Evolutionary conservation across 2,888 invertebrate species (phyloP).

Genomic region (Leptinotarsa juncta): DNA sequence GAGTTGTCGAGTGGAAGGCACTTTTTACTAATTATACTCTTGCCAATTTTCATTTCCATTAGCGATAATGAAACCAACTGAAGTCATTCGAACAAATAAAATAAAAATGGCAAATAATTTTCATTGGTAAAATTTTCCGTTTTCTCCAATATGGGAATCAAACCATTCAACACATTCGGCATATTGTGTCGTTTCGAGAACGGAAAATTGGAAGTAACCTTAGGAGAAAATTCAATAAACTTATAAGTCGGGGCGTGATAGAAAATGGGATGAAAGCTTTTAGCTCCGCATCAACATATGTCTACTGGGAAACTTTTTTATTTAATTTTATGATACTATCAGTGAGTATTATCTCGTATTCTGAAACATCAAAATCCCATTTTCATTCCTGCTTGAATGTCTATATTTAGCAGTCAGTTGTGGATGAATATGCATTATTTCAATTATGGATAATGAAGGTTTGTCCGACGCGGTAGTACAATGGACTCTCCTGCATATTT

Average conservation of each 20-base stretch:
- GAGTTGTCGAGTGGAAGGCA: too few species aligned
- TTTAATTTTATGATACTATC: conserved; percentile 30
- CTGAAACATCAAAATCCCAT: not conserved
- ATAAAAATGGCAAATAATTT: not conserved
- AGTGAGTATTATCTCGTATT: not conserved
- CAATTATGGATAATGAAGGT: too few species aligned
- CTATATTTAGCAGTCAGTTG: not conserved
- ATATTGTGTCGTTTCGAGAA: conserved; percentile 19
- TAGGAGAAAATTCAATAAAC: conserved; percentile 52
- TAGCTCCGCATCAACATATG: conserved; percentile 55
- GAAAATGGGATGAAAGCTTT: conserved; percentile 55
- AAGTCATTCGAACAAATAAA: too few species aligned
- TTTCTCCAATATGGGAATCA: not conserved
- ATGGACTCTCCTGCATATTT: too few species aligned
- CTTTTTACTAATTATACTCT: too few species aligned
- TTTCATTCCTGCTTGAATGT: not conserved
- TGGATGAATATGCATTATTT: too few species aligned
- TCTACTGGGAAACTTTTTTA: conserved; percentile 54
- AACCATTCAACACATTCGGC: not conserved
- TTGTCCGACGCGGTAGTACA: too few species aligned
- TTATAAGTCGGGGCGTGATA: conserved; percentile 50
- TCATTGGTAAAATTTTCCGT: not conserved
- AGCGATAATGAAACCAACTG: too few species aligned
- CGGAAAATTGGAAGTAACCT: conserved; percentile 50
- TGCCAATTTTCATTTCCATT: too few species aligned